Percentiles rank a stretch among this genome's conserved stretches.
phyloP scores from a whole-genome alignment of 2,113 vertebrate species.

The Sarotherodon lohbergeri region DNA sequence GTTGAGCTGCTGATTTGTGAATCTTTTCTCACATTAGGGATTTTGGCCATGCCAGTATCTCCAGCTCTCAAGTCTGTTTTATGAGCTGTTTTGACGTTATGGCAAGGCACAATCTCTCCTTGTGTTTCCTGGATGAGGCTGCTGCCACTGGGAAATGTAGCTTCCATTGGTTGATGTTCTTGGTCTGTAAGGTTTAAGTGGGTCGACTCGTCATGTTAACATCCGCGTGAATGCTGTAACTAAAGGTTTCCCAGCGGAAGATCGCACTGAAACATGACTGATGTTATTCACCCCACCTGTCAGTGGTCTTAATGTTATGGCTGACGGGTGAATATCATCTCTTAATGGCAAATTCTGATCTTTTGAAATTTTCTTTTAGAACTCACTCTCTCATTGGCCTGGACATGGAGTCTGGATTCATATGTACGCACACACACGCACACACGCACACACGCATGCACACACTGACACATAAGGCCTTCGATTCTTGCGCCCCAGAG shows the following conservation, averaged over 20 bases:
- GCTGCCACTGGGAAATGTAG: background rate
- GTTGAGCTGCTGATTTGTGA: background rate
- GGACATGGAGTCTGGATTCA: background rate
- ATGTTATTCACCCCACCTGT: background rate
- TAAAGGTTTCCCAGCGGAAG: background rate
- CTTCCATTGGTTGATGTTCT: background rate
- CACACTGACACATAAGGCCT: background rate
- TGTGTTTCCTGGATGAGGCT: background rate
- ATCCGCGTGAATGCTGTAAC: background rate
- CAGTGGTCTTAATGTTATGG: background rate
- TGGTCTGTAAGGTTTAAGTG: background rate
- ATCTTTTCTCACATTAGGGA: background rate
- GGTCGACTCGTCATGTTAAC: background rate
- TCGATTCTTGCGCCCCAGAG: background rate
- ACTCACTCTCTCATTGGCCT: accelerated
- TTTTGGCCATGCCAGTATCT: accelerated
- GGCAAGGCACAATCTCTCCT: background rate
- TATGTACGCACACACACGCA: background rate
- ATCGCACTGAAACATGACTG: background rate
- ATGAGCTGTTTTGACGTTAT: background rate
- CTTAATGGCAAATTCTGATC: background rate
- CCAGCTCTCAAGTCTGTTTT: background rate
- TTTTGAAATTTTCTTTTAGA: background rate
- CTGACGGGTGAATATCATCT: background rate
- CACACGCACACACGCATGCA: background rate